phyloP scores from a whole-genome alignment of 2,113 vertebrate genomes.

The Otis tarda region DNA sequence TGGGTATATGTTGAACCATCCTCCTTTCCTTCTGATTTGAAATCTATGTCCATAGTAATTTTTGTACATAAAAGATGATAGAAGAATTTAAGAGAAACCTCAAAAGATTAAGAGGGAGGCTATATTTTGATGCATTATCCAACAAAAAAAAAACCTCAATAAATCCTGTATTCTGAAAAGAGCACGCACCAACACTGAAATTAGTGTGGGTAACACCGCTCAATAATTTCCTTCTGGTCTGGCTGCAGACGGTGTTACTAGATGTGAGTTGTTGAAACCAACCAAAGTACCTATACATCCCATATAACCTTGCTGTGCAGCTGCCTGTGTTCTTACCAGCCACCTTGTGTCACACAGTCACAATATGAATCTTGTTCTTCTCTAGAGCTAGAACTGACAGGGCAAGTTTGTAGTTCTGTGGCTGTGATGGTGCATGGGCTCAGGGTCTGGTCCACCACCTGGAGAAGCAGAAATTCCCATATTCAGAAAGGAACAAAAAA shows the following conservation, averaged over 20 bases:
- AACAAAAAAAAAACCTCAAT: background rate
- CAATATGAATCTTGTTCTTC: background rate
- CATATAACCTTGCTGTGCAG: background rate
- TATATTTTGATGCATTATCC: background rate
- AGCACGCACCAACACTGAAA: background rate
- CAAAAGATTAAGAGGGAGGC: fast-evolving
- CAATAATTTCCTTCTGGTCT: background rate
- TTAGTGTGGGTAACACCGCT: background rate
- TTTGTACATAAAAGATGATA: fast-evolving
- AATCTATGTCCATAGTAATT: background rate
- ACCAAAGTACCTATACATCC: fast-evolving
- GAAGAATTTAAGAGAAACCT: background rate
- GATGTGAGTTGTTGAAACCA: background rate
- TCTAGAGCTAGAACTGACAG: background rate
- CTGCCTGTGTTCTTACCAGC: background rate
- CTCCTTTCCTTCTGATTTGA: background rate
- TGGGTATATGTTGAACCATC: background rate
- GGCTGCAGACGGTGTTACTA: background rate
- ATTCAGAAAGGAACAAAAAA: background rate
- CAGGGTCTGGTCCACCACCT: background rate
- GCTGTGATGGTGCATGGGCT: background rate
- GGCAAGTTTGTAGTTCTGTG: background rate
- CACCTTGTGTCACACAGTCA: background rate
- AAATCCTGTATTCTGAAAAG: background rate
- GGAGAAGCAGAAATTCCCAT: background rate